Base-by-base conservation (phyloP, 2,113 vertebrate species). In the Cricetomys ansorgei region DNA sequence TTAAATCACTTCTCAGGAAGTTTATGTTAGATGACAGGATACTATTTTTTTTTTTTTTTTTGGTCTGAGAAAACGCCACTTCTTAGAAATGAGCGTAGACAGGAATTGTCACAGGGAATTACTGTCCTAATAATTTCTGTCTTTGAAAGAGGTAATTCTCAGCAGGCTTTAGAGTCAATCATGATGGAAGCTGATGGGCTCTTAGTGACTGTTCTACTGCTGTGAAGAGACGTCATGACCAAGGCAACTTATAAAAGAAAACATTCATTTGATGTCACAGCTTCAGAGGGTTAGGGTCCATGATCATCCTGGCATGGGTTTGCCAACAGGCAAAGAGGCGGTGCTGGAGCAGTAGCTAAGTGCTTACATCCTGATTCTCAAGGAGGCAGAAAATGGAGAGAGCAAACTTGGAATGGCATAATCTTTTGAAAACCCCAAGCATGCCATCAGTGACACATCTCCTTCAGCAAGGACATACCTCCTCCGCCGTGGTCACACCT, bases 131-230 rank as follows among this genome's bases (percentile, higher is more conserved):
- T 96, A 96, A 97, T 87, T 96, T 76, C 81, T 96, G 43, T 83
- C 64, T 98, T 97, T 95, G 13, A 95, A 91, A 94, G 81, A 97
- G 95, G 97, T 96, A 91, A 96, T 90, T 90, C 81, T 90, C 43
- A 88, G 53, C 11, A 53, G 85, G 81, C 98, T 98, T 92, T 94
- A 97, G 50, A 94, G 89, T 97, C 79, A 76, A 5, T 48, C 80
- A 90, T 83, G 95, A 95, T 43, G 88, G 80, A 69, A 79, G 92
- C 97, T 70, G 94, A 97, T 27, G 43, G 27, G 53, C 1, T 0
- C 31, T 53, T 37, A 37, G 16, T 34, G 16, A 34, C 5, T 19
- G 34, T 9, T 77, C 31, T 77, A 53, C 19, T 77, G 75, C 75
- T 77, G 31, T 19, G 3, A 53, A 77, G 48, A 53, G 17, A 53